Base-by-base conservation (phyloP, 2,888 invertebrate genomes). In the Drosophila incognita region DNA sequence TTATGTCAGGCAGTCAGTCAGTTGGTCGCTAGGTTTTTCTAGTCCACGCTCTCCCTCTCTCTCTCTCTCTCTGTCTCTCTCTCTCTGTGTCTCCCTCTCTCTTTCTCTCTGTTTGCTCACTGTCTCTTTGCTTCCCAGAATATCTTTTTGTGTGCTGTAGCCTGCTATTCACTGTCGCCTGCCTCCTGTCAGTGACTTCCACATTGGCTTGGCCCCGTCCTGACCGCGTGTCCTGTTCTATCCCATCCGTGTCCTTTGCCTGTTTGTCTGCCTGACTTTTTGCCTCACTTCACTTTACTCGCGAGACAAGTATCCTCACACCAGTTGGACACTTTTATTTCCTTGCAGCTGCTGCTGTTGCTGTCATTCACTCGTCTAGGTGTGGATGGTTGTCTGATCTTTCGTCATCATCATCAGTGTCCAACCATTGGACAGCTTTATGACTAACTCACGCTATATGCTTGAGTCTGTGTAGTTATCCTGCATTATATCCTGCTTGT, bases 1-100 rank as follows among this genome's bases (percentile, higher is more conserved):
- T 87, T 81, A 81, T 85, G 86, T 84, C 83, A 83, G 83, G 75
- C 89, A 88, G 83, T 84, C 83, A 82, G 83, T 77, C 88, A 86
- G 84, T 90, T 76, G 81, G 86, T 81, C 82, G 58, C 61, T 69
- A 40, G 38, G 69, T 61, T 54, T 58, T 58, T 56, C 56, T 36
- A 40, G 40, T 21, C 21, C 18, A 8, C 24, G 11, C 38, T 8
- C 52, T 13, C 65, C 62, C 65, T 63, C 63, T 69, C 65, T 48
- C 66, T 35, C 68, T 5, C n/a, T 2, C 33, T 63, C 61, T 60
- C 74, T 63, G 69, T 56, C 65, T 54, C 62, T 38, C 13, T 18
- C 33, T 13, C 31, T 62, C 56, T 4, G 10, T 33, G 52, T 71
- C 48, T 56, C 46, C 27, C 46, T 59, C 54, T 46, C 53, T 52